Base-by-base conservation (phyloP, 2,113 vertebrate genomes). In the Sprattus sprattus region DNA sequence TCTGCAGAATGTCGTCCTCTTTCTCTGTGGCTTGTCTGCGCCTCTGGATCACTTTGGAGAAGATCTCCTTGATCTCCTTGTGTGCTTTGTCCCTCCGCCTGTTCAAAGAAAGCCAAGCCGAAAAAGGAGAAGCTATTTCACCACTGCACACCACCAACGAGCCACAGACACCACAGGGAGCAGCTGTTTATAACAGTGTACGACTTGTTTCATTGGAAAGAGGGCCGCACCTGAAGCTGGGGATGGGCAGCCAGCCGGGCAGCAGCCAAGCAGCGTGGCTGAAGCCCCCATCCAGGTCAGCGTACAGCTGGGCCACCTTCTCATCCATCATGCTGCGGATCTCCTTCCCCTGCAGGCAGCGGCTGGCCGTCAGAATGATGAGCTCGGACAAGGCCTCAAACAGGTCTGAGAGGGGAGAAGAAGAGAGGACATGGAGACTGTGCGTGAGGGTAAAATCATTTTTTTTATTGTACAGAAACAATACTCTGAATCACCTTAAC, bases 331-430 rank as follows among this genome's bases (percentile, higher is more conserved):
- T 91, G 87, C 95, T 92, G 86, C 98, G 95, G 89, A 99, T 97
- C 89, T 99, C 98, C 80, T 95, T 96, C 54, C 98, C 98, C 0
- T 99, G 98, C 16, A 99, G 95, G 91, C 98, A 99, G 25, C 96
- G 96, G 87, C 98, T 99, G 22, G 98, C 98, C 0, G 98, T 99
- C 92, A 99, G 93, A 94, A 99, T 99, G 83, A 99, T 99, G 25
- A 99, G 96, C 93, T 99, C 98, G 0, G 97, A 97, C 86, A 99
- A 86, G 22, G 97, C 97, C 92, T 98, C 96, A 87, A 99, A 99
- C 83, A 99, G 93, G 88, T 99, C 98, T 99, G 89, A 87, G 5
- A n/a, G 64, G 16, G 81, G n/a, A 81, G 1, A 39, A 45, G 82
- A 16, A 11, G 16, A 3, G 9, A 45, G 57, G 3, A 25, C 13